These are phyloP conservation scores for Sebastolobus alascanus DNA, from an alignment of 2,797 vertebrate genomes.

Conservation along the genomic window DNA sequence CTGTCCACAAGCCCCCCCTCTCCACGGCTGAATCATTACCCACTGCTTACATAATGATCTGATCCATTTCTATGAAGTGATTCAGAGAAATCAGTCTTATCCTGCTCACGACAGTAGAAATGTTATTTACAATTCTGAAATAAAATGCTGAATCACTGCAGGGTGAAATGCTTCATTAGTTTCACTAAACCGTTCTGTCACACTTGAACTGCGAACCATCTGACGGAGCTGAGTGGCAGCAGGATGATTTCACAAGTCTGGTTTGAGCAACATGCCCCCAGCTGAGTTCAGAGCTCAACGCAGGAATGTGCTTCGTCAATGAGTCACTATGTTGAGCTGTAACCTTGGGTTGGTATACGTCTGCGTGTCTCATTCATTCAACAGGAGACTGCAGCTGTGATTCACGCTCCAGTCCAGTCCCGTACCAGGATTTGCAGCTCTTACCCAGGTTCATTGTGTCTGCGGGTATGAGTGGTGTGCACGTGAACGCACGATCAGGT, in stretches of 20 bases:
- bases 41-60: slow-evolving; percentile 56
- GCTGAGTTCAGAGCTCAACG: slow-evolving; percentile 52
- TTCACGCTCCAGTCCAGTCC: slow-evolving; percentile 51
- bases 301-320: slow-evolving; percentile 76
- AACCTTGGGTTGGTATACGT: slow-evolving; percentile 52
- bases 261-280: slow-evolving; percentile 53
- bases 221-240: not conserved
- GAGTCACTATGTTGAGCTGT: slow-evolving; percentile 68
- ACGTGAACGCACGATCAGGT: not conserved
- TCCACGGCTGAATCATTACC: slow-evolving; percentile 65
- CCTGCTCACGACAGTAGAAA: slow-evolving; percentile 1
- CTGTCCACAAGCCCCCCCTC: slow-evolving; percentile 21
- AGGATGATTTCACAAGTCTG: slow-evolving; percentile 43
- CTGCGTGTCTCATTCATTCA: slow-evolving; percentile 57
- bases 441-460: slow-evolving; percentile 33
- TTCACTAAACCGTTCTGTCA: not conserved
- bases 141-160: not conserved
- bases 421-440: slow-evolving; percentile 32
- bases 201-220: slow-evolving; percentile 14
- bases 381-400: slow-evolving; percentile 45
- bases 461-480: slow-evolving; percentile 9
- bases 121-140: not conserved
- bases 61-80: slow-evolving; percentile 44
- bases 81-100: slow-evolving; percentile 30
- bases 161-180: slow-evolving; percentile 1